Conservation (phyloP, 2,113 vertebrate species). For the Microcebus lehilahytsara region DNA sequence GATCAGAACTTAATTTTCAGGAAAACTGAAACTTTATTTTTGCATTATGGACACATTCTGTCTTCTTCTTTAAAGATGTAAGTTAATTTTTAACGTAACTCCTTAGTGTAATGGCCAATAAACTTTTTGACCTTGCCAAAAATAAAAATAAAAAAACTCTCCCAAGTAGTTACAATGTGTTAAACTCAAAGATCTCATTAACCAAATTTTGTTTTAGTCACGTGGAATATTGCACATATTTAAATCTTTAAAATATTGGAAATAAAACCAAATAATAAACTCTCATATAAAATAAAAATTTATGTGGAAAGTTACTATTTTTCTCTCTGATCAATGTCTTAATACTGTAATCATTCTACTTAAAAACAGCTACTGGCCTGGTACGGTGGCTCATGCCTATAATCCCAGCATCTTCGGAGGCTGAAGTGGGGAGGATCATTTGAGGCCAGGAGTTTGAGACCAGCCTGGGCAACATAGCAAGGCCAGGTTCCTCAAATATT, state of each 20-base stretch:
- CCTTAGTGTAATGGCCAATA: neutral
- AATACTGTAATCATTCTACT: neutral
- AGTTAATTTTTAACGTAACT: constrained; percentile 34
- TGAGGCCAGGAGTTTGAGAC: no score
- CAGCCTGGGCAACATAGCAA: no score
- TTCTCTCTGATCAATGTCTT: neutral
- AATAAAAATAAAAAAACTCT: neutral
- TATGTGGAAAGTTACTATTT: neutral
- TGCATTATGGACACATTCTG: neutral
- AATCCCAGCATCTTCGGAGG: no score
- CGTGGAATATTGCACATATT: neutral
- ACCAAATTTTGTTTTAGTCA: neutral
- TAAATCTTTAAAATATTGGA: neutral
- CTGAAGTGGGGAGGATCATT: no score
- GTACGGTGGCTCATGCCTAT: no score
- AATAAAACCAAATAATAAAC: constrained; percentile 38
- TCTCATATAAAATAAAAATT: neutral
- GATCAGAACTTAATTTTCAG: neutral
- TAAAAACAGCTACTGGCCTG: neutral
- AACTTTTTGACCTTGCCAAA: neutral
- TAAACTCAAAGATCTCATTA: constrained; percentile 23
- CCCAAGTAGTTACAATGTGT: neutral
- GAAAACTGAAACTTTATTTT: neutral
- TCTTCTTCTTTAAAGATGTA: neutral
- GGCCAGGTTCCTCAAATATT: no score